phyloP scores from a whole-genome alignment of 2,797 vertebrate genomes.

The Echeneis naucrates region DNA sequence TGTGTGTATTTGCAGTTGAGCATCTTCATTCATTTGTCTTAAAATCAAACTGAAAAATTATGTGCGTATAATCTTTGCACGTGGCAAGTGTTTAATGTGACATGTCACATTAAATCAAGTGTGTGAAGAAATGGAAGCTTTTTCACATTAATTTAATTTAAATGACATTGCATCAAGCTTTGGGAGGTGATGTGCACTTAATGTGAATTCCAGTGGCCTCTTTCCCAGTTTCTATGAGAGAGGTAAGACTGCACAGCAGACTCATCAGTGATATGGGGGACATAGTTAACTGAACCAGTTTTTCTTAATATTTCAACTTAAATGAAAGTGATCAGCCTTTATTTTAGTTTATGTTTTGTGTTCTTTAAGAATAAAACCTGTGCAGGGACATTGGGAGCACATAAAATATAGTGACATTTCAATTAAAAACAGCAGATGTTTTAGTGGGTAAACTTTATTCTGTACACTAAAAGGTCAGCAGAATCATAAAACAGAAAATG shows the following conservation, averaged over 20 bases:
- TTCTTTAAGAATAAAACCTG: background rate
- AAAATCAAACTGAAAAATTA: background rate
- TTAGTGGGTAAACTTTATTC: slow-evolving; percentile 79
- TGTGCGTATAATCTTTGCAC: background rate
- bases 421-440: slow-evolving; percentile 1
- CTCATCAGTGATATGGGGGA: background rate
- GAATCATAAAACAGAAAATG: slow-evolving; percentile 51
- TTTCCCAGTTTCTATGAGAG: background rate
- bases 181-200: background rate
- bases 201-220: background rate
- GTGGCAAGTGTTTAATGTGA: background rate
- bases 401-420: background rate
- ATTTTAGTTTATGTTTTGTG: background rate
- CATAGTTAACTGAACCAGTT: background rate
- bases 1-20: background rate
- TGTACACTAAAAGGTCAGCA: slow-evolving; percentile 77
- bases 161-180: background rate
- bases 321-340: too few species aligned
- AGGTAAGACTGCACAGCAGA: background rate
- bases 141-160: background rate
- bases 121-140: fast-evolving
- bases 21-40: background rate
- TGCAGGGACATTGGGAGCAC: background rate
- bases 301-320: background rate
- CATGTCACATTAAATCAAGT: background rate